These are phyloP conservation scores for Zaprionus obscuricornis DNA, from an alignment of 2,888 invertebrate species.

Conservation along the genomic window DNA sequence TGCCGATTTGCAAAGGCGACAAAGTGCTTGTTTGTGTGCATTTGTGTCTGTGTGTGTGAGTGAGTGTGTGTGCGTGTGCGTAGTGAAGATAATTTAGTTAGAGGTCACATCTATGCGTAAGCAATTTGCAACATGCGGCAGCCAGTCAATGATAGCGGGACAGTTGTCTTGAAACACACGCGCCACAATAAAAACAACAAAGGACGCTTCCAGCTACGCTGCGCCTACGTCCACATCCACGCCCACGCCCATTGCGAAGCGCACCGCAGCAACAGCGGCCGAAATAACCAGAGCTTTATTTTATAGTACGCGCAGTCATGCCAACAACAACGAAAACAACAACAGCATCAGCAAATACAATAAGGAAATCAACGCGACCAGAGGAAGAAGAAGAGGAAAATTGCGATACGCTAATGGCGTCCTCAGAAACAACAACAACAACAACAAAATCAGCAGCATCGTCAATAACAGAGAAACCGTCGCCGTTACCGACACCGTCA, in stretches of 20 bases:
- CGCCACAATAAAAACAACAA: constrained; percentile 35
- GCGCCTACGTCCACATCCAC: constrained; percentile 37
- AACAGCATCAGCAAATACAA: constrained; percentile 33
- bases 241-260: constrained; percentile 40
- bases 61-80: constrained; percentile 28
- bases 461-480: constrained; percentile 27
- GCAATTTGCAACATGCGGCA: constrained; percentile 68
- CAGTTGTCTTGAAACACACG: constrained; percentile 25
- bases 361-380: constrained; percentile 28
- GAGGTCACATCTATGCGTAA: constrained; percentile 63
- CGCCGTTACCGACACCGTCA: constrained; percentile 10
- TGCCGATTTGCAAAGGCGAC: constrained; percentile 51
- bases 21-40: constrained; percentile 36
- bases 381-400: constrained; percentile 46
- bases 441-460: constrained; percentile 13
- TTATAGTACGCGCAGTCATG: constrained; percentile 69
- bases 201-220: constrained; percentile 56
- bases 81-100: constrained; percentile 55
- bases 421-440: constrained; percentile 38
- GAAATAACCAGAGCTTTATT: constrained; percentile 36
- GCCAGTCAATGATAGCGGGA: constrained; percentile 47
- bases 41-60: constrained; percentile 13
- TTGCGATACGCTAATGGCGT: constrained; percentile 64
- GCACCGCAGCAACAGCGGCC: constrained; percentile 26
- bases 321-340: constrained; percentile 60